Evolutionary conservation across 2,113 vertebrate genomes (phyloP).

Genomic region (Callipepla californica): DNA sequence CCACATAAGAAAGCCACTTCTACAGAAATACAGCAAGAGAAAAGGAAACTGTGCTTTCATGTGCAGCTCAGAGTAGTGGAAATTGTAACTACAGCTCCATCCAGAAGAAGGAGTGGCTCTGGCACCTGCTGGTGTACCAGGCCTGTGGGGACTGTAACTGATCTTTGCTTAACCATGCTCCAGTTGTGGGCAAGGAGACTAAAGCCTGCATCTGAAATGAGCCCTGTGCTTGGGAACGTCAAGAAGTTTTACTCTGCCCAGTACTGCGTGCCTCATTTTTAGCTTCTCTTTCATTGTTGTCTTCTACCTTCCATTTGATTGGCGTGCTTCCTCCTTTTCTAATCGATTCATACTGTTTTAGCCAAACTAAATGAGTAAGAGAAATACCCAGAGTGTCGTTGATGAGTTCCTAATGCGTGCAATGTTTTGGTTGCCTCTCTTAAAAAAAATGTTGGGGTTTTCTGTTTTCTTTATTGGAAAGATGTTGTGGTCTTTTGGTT

Average conservation of each 20-base stretch:
- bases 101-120: background rate
- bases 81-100: background rate
- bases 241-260: background rate
- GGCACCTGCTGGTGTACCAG: background rate
- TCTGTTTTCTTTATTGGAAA: conserved; percentile 2
- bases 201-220: rapidly evolving
- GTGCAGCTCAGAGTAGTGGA: background rate
- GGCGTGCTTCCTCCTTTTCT: background rate
- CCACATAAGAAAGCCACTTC: rapidly evolving
- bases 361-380: background rate
- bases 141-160: background rate
- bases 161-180: background rate
- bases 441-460: background rate
- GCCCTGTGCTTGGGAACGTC: background rate
- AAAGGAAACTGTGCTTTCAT: background rate
- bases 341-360: background rate
- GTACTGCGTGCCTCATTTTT: background rate
- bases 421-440: background rate
- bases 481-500: conserved; percentile 11
- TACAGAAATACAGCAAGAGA: background rate
- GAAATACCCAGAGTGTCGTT: background rate
- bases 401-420: background rate
- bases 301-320: background rate
- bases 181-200: background rate
- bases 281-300: background rate